These are phyloP conservation scores for Pangasius krempfi DNA, from an alignment of 2,797 vertebrate genomes.

Conservation along the genomic window DNA sequence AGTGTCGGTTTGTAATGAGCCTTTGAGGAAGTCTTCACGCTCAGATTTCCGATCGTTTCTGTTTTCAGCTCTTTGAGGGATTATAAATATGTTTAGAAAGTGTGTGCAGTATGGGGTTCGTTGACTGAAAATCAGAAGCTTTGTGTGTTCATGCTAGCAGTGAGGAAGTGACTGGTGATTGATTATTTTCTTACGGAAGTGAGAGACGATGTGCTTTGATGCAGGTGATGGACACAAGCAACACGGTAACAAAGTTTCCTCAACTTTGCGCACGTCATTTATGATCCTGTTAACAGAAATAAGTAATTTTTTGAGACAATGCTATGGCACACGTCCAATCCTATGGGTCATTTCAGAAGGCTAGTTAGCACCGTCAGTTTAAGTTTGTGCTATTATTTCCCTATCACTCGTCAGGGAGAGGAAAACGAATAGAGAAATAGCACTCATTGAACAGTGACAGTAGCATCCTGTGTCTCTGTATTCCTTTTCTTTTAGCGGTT, in stretches of 20 bases:
- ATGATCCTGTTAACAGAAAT: neutral
- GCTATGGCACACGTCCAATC: too few species aligned
- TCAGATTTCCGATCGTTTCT: neutral
- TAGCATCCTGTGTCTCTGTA: too few species aligned
- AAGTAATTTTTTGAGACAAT: neutral
- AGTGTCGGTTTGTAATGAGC: neutral
- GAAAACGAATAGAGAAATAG: neutral
- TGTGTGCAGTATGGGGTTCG: neutral
- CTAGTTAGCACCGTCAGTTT: too few species aligned
- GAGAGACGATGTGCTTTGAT: neutral
- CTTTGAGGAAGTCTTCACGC: neutral
- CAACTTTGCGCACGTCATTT: neutral
- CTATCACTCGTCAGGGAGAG: neutral
- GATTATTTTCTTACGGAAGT: neutral
- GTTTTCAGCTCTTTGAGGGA: neutral
- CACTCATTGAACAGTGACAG: too few species aligned
- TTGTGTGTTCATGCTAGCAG: neutral
- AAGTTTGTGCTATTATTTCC: too few species aligned
- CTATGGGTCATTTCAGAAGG: too few species aligned
- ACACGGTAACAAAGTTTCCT: neutral
- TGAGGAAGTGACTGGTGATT: neutral
- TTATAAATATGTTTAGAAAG: neutral
- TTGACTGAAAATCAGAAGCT: neutral
- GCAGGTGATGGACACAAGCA: neutral
- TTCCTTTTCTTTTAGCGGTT: too few species aligned